These are phyloP conservation scores for Diaperis boleti DNA, from an alignment of 2,888 invertebrate genomes.

Conservation along the genomic window DNA sequence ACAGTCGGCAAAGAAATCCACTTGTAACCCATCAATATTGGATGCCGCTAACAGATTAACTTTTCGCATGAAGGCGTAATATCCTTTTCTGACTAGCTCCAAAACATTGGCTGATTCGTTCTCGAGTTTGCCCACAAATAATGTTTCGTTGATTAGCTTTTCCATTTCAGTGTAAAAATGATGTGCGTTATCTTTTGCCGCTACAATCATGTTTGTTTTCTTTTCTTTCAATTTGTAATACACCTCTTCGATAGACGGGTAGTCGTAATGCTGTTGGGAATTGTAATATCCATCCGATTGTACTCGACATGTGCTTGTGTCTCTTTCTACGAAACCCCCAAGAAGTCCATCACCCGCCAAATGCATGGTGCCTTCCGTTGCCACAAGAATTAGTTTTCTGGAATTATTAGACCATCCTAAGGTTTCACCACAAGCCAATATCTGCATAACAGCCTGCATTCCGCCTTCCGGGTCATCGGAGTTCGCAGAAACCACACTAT, in stretches of 20 bases:
- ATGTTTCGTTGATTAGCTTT: slow-evolving; percentile 76
- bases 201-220: slow-evolving; percentile 87
- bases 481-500: slow-evolving; percentile 52
- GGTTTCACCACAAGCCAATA: slow-evolving; percentile 73
- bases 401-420: slow-evolving; percentile 83
- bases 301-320: slow-evolving; percentile 11
- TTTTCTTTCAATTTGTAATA: slow-evolving; percentile 47
- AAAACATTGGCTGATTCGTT: slow-evolving; percentile 90
- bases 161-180: slow-evolving; percentile 78
- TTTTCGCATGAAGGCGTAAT: slow-evolving; percentile 81
- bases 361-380: slow-evolving; percentile 64
- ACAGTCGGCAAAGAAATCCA: slow-evolving; percentile 81
- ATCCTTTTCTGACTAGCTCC: slow-evolving; percentile 84
- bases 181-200: slow-evolving; percentile 79
- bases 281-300: slow-evolving; percentile 65
- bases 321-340: slow-evolving; percentile 65
- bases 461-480: slow-evolving; percentile 74
- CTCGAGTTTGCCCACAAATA: slow-evolving; percentile 82
- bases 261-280: slow-evolving; percentile 73
- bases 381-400: slow-evolving; percentile 63
- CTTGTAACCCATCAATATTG: slow-evolving; percentile 72
- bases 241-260: slow-evolving; percentile 74
- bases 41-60: slow-evolving; percentile 74
- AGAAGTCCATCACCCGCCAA: slow-evolving; percentile 82
- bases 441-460: slow-evolving; percentile 87